phyloP scores from a whole-genome alignment of 2,888 invertebrate genomes.

The Troides oblongomaculatus region DNA sequence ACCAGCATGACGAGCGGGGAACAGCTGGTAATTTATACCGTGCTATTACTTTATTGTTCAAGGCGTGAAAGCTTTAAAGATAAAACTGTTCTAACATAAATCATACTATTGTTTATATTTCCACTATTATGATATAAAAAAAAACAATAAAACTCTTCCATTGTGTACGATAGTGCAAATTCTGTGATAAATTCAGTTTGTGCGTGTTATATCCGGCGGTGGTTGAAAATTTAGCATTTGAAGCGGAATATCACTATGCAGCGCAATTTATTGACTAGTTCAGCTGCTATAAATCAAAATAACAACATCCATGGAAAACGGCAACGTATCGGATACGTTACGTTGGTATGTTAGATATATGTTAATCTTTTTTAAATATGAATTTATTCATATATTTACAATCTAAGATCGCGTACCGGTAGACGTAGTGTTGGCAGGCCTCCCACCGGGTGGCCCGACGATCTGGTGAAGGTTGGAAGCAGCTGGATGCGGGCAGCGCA shows the following conservation, averaged over 20 bases:
- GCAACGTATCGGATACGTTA: background rate
- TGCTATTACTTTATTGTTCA: too few relatives aligned
- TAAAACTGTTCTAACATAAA: too few relatives aligned
- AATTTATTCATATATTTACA: background rate
- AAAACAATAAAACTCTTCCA: background rate
- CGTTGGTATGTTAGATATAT: background rate
- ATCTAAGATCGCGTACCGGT: too few relatives aligned
- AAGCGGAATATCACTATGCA: background rate
- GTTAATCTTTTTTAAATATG: background rate
- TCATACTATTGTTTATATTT: too few relatives aligned
- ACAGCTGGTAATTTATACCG: too few relatives aligned
- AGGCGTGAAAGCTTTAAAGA: too few relatives aligned
- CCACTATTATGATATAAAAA: too few relatives aligned
- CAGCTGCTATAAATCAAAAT: constrained; percentile 2
- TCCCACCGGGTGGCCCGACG: too few relatives aligned
- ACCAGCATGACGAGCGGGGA: too few relatives aligned
- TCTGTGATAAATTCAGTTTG: background rate
- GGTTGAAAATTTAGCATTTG: constrained; percentile 3
- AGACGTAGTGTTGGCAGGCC: too few relatives aligned
- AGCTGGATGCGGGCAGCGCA: too few relatives aligned
- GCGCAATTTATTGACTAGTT: constrained; percentile 1
- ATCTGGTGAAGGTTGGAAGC: too few relatives aligned
- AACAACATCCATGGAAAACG: background rate
- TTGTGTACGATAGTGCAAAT: background rate
- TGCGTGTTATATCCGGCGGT: background rate